These are phyloP conservation scores for Andrena fulva DNA, from an alignment of 2,888 invertebrate genomes.

Conservation along the genomic window DNA sequence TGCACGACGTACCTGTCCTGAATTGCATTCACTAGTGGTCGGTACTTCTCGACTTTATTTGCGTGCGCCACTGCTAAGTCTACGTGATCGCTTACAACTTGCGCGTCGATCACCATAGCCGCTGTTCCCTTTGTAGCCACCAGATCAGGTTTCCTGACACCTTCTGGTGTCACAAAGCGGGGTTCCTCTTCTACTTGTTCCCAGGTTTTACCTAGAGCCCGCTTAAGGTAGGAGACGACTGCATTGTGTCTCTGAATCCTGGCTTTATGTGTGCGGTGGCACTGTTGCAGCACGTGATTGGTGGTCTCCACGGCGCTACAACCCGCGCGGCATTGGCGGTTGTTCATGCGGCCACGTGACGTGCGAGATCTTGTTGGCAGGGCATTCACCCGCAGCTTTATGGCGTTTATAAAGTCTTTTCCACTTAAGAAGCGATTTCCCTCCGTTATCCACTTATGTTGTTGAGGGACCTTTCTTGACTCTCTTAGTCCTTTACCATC, in stretches of 20 bases:
- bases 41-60: neutral
- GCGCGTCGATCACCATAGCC: neutral
- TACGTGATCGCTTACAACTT: neutral
- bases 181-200: neutral
- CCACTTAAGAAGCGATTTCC: neutral
- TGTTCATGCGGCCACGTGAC: neutral
- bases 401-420: neutral
- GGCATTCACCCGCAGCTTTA: neutral
- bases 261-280: neutral
- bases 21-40: neutral
- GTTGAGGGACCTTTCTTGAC: neutral
- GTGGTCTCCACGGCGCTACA: neutral
- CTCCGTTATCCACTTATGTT: neutral
- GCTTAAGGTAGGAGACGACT: neutral
- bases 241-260: slow-evolving; percentile 7
- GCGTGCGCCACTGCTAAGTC: neutral
- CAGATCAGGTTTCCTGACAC: neutral
- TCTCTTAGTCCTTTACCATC: neutral
- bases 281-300: neutral
- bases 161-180: neutral
- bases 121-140: neutral
- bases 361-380: neutral
- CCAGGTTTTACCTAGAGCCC: too few species aligned
- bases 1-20: neutral
- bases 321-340: neutral